Base-by-base conservation (phyloP, 2,888 invertebrate species). In the Ormyrus pomaceus region DNA sequence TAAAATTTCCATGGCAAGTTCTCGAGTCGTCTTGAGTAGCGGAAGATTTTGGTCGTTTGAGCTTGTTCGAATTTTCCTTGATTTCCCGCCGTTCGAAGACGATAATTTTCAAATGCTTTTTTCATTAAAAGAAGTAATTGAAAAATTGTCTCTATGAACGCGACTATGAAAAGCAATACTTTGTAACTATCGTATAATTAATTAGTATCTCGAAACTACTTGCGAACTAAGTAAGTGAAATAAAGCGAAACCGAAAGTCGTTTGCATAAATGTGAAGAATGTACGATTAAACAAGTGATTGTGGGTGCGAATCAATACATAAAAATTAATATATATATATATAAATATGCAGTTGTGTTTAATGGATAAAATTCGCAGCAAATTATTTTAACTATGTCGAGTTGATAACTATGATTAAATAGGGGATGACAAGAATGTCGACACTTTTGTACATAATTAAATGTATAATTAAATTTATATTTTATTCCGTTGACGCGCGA, bases 151-250 rank as follows among this genome's bases (percentile, higher is more conserved):
- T 11, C 53, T 62, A n/a, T 19, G 68, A 72, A 71, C 66, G 78
- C 68, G 78, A 76, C 71, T 79, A 76, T 68, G 70, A 81, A 76
- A 94, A 95, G 94, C 94, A 95, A 94, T 94, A 94, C 94, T 93
- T 93, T 93, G 93, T 94, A 94, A 93, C 93, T 93, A 88, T 85
- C 85, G 85, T 87, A 82, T 78, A 81, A 81, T 82, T 79, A 81
- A 82, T 80, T 80, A 84, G 81, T 82, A 83, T 83, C 68, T 81
- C 73, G 82, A 80, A 81, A 71, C 83, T 81, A 79, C 80, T 80
- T 73, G 83, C 80, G 80, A 79, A 76, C 75, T 82, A 69, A 83
- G 78, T 72, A 83, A 68, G 80, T 82, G 73, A 73, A 71, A 71
- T 65, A 70, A 77, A 80, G 82, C 69, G 82, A 79, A 77, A 77